Conservation (phyloP, 2,888 invertebrate genomes). For the Ptilodon capucinus region DNA sequence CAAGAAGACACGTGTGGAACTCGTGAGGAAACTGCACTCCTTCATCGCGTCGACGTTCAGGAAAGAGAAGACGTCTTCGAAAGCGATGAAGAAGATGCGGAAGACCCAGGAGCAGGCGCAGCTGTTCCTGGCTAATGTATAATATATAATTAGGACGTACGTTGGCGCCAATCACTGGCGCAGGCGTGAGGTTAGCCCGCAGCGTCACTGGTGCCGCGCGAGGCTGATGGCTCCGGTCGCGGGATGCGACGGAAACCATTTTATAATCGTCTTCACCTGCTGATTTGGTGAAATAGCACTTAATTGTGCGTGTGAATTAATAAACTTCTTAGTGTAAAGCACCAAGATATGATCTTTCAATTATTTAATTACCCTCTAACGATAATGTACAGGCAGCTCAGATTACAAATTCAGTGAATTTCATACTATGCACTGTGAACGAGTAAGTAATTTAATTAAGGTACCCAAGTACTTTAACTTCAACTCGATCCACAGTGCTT, state of each 20-base stretch:
- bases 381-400: no score
- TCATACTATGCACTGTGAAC: no score
- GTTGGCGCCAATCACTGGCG: constrained; percentile 41
- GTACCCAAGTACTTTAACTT: no score
- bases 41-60: constrained; percentile 43
- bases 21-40: constrained; percentile 48
- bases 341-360: constrained; percentile 17
- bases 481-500: no score
- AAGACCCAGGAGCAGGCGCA: constrained; percentile 57
- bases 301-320: constrained; percentile 69
- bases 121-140: constrained; percentile 62
- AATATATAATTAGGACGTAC: constrained; percentile 46
- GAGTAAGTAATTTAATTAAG: no score
- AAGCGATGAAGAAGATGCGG: constrained; percentile 53
- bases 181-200: constrained; percentile 23
- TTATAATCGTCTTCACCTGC: constrained; percentile 58
- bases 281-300: constrained; percentile 66
- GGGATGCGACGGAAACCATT: constrained; percentile 31
- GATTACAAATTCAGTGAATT: no score
- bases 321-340: constrained; percentile 76
- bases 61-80: constrained; percentile 45
- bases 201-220: constrained; percentile 36
- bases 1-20: constrained; percentile 43
- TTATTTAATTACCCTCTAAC: constrained; percentile 2
- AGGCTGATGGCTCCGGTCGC: constrained; percentile 34